Evolutionary conservation across 2,888 invertebrate genomes (phyloP).

Genomic region (Asteroscopus sphinx): DNA sequence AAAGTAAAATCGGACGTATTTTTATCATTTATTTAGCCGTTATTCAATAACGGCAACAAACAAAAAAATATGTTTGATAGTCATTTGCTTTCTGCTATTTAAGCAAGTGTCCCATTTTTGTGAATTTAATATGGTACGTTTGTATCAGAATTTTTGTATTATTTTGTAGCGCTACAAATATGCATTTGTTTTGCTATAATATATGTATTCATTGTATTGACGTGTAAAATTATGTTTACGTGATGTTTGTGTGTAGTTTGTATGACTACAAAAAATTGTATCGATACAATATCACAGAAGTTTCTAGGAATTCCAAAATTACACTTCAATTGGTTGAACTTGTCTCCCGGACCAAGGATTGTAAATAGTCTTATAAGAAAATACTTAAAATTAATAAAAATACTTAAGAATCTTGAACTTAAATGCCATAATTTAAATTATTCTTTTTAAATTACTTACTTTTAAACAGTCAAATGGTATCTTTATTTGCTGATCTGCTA

Average conservation of each 20-base stretch:
- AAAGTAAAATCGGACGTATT: no score
- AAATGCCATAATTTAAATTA: constrained; percentile 60
- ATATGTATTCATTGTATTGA: background rate
- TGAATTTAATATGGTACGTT: background rate
- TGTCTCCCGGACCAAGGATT: constrained; percentile 43
- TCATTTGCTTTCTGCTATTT: no score
- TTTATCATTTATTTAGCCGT: no score
- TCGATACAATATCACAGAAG: background rate
- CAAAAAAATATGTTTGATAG: no score
- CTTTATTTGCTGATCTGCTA: no score
- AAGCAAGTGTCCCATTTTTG: no score
- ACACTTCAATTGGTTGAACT: background rate
- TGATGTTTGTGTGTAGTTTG: background rate
- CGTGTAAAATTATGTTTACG: background rate
- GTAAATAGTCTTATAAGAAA: constrained; percentile 45
- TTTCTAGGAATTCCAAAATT: background rate
- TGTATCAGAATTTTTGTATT: constrained; percentile 3
- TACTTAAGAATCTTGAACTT: constrained; percentile 35
- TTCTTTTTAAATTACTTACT: constrained; percentile 33
- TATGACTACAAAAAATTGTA: constrained; percentile 8
- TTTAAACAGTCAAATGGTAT: constrained; percentile 21
- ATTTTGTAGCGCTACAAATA: background rate
- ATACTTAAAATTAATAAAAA: constrained; percentile 21
- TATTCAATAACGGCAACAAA: no score
- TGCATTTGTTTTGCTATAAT: constrained; percentile 8